These are phyloP conservation scores for Esox niger DNA, from an alignment of 2,113 vertebrate genomes.

Conservation along the genomic window DNA sequence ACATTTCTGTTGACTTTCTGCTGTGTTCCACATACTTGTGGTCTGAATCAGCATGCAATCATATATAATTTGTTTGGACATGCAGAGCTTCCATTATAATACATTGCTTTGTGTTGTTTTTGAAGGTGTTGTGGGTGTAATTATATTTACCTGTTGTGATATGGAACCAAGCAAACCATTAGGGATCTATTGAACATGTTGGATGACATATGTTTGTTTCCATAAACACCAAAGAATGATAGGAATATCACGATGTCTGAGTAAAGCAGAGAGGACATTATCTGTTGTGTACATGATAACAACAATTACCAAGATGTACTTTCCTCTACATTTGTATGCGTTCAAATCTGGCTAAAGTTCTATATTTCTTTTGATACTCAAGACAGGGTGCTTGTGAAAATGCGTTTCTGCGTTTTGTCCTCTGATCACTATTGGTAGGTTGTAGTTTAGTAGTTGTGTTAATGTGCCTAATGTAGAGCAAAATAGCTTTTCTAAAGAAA, in stretches of 20 bases:
- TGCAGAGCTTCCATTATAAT: conserved; percentile 19
- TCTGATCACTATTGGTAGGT: conserved; percentile 46
- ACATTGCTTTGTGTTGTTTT: conserved; percentile 27
- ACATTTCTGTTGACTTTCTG: not conserved
- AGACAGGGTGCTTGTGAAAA: conserved; percentile 55
- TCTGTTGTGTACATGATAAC: conserved; percentile 36
- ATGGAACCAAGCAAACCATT: conserved; percentile 42
- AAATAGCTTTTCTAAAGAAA: conserved; percentile 59
- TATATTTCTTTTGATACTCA: conserved; percentile 35
- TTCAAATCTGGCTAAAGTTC: conserved; percentile 33
- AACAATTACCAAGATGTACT: conserved; percentile 6
- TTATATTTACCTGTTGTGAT: conserved; percentile 20
- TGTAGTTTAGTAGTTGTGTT: conserved; percentile 63
- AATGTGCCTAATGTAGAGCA: conserved; percentile 67
- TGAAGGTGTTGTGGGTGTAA: conserved; percentile 20
- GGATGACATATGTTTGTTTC: conserved; percentile 55
- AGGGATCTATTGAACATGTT: conserved; percentile 33
- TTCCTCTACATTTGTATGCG: conserved; percentile 7
- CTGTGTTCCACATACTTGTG: not conserved
- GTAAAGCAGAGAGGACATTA: conserved; percentile 42
- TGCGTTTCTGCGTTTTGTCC: conserved; percentile 40
- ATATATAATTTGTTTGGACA: conserved; percentile 13
- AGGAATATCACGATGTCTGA: conserved; percentile 38
- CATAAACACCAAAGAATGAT: conserved; percentile 71
- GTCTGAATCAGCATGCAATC: conserved; percentile 28